A percentile compares a stretch with the other conserved stretches of the same genome.
Evolutionary conservation across 2,888 invertebrate genomes (phyloP).

Genomic region (Acrocera orbiculus): DNA sequence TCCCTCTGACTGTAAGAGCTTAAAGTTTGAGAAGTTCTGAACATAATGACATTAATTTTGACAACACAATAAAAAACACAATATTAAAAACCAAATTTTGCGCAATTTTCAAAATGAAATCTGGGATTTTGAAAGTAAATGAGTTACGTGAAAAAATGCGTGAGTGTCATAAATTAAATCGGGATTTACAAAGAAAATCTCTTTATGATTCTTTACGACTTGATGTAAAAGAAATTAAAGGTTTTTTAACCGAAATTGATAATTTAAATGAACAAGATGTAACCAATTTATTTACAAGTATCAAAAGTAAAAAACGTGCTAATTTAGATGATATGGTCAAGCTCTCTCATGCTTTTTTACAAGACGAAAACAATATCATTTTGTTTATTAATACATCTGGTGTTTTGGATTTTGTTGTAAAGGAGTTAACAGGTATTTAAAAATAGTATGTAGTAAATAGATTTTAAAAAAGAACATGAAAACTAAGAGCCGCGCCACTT

Average conservation of each 20-base stretch:
- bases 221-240: slow-evolving; percentile 23
- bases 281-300: slow-evolving; percentile 20
- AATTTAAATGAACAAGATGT: slow-evolving; percentile 23
- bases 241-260: slow-evolving; percentile 19
- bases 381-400: slow-evolving; percentile 23
- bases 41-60: too few species aligned
- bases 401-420: slow-evolving; percentile 23
- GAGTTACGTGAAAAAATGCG: too few species aligned
- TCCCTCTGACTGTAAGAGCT: too few species aligned
- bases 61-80: too few species aligned
- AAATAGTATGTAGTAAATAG: too few species aligned
- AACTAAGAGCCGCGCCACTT: too few species aligned
- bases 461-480: too few species aligned
- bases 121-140: too few species aligned
- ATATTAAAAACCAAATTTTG: too few species aligned
- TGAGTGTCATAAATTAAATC: slow-evolving; percentile 14
- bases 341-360: slow-evolving; percentile 24
- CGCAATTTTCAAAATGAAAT: too few species aligned
- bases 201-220: slow-evolving; percentile 22
- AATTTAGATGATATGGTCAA: slow-evolving; percentile 23
- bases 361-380: slow-evolving; percentile 21
- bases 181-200: slow-evolving; percentile 17
- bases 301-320: slow-evolving; percentile 27
- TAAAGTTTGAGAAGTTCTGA: too few species aligned
- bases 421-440: slow-evolving; percentile 24